Conservation (phyloP, 1,140 invertebrate species). For the Eriosoma lanigerum region DNA sequence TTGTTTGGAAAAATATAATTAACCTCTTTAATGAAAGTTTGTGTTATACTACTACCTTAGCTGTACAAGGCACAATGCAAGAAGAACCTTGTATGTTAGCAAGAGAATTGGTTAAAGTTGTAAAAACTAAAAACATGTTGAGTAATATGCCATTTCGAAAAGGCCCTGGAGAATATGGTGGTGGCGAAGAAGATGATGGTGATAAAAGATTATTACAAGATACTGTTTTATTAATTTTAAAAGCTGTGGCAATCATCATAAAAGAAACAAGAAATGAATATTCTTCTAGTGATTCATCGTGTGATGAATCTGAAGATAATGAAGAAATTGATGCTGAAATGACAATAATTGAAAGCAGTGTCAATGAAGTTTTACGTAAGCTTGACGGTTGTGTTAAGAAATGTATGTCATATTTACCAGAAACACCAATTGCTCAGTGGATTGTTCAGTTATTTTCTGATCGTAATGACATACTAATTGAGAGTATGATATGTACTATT, state of each 20-base stretch:
- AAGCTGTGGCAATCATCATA: conserved; percentile 85
- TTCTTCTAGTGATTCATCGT: conserved; percentile 71
- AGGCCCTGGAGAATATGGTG: conserved; percentile 62
- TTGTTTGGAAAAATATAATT: conserved; percentile 81
- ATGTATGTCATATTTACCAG: conserved; percentile 80
- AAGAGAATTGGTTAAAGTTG: conserved; percentile 78
- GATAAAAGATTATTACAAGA: conserved; percentile 75
- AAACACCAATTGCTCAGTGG: conserved; percentile 83
- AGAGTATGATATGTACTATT: conserved; percentile 88
- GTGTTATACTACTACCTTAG: conserved; percentile 85
- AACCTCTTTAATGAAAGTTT: conserved; percentile 84
- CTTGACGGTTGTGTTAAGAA: conserved; percentile 80
- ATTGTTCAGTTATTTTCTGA: conserved; percentile 84
- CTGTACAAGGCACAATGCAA: conserved; percentile 79
- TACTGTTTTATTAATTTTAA: conserved; percentile 79
- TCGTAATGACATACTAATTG: conserved; percentile 87
- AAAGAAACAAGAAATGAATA: conserved; percentile 85
- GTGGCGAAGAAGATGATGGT: conserved; percentile 61
- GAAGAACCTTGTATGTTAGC: conserved; percentile 84
- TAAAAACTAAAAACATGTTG: conserved; percentile 79
- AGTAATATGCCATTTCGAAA: conserved; percentile 67
- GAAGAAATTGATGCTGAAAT: conserved; percentile 86
- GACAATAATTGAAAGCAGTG: conserved; percentile 81
- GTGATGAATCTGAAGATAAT: conserved; percentile 66
- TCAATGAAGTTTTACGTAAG: conserved; percentile 75